Percentiles rank a stretch among this genome's conserved stretches.
Evolutionary conservation across 2,888 invertebrate species (phyloP).

Genomic region (Drosophila paracracens): DNA sequence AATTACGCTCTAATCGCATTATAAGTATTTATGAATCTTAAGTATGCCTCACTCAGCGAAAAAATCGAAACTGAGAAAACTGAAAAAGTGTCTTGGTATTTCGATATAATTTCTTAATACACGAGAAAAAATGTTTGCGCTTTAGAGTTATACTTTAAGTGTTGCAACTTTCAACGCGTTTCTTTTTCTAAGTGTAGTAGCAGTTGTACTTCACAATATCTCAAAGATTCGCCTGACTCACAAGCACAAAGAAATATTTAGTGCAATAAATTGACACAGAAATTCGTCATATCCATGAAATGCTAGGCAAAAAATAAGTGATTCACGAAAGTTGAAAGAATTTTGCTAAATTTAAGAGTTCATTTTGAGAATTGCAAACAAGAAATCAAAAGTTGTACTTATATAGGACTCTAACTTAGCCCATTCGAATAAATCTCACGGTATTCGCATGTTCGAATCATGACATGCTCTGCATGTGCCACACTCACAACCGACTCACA

Average conservation of each 20-base stretch:
- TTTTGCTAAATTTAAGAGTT: background rate
- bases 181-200: background rate
- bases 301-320: background rate
- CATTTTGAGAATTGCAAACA: background rate
- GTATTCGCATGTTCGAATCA: constrained; percentile 5
- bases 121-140: background rate
- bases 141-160: background rate
- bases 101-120: background rate
- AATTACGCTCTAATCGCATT: constrained; percentile 9
- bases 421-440: constrained; percentile 20
- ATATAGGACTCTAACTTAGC: background rate
- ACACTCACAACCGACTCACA: constrained; percentile 6
- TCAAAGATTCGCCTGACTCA: constrained; percentile 4
- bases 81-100: no score
- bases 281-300: background rate
- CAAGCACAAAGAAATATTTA: background rate
- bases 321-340: background rate
- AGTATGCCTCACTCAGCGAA: background rate
- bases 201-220: background rate
- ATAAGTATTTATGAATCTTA: background rate
- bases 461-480: constrained; percentile 13
- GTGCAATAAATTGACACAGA: background rate
- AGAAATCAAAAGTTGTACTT: background rate
- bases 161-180: background rate
- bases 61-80: background rate